Conservation (phyloP, 1,140 invertebrate species). For the Drosophila miranda region DNA sequence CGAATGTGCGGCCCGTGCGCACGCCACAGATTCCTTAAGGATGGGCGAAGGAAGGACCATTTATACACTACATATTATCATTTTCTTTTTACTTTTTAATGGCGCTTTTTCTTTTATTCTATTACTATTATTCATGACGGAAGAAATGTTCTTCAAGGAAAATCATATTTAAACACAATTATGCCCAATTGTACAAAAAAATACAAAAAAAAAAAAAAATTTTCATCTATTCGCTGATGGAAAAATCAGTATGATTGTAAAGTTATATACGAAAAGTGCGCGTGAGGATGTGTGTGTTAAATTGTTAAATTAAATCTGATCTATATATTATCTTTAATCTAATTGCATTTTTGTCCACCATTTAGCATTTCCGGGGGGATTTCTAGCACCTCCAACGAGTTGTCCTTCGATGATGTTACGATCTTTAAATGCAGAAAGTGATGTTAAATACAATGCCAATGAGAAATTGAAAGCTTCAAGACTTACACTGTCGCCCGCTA, state of each 20-base stretch:
- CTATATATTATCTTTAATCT: conserved; percentile 3
- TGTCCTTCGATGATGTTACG: conserved; percentile 75
- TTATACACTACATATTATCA: conserved; percentile 18
- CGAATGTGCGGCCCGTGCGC: conserved; percentile 58
- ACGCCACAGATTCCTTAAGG: conserved; percentile 65
- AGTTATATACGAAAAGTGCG: conserved; percentile 30
- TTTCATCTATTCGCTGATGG: conserved; percentile 52
- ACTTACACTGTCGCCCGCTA: conserved; percentile 85
- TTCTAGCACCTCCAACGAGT: conserved; percentile 63
- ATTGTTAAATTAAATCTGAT: conserved; percentile 33
- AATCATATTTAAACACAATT: conserved; percentile 27
- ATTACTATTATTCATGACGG: conserved; percentile 26
- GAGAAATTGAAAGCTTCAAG: not conserved
- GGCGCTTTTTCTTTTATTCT: conserved; percentile 45
- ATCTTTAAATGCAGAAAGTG: conserved; percentile 43
- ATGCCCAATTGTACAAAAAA: conserved; percentile 47
- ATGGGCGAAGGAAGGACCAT: no score
- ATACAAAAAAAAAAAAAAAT: conserved; percentile 28
- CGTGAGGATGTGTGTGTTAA: conserved; percentile 14
- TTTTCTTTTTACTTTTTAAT: conserved; percentile 22
- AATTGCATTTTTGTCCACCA: conserved; percentile 1
- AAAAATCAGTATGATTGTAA: conserved; percentile 16
- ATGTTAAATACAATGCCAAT: not conserved
- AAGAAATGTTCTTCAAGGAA: conserved; percentile 65
- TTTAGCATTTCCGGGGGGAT: conserved; percentile 53